Base-by-base conservation (phyloP, 64 coral and sea anemone species). In the Montipora sp. region DNA sequence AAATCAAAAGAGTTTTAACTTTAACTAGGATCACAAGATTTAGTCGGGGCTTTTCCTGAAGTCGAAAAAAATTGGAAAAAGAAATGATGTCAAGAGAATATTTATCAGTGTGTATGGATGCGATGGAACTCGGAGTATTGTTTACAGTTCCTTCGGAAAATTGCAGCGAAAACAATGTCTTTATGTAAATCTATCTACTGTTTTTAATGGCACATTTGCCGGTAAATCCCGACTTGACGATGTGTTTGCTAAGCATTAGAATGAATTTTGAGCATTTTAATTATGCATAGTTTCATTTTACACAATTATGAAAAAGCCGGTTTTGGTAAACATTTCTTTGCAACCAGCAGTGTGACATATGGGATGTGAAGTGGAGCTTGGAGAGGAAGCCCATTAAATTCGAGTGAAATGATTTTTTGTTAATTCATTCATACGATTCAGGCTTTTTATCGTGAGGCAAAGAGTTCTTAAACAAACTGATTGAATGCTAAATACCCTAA, bases 141-240 rank as follows among this genome's bases (percentile, higher is more conserved):
- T 96, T 96, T 88, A 94, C 95, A 94, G 91, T 96, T 76, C 88
- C 47, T 58, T 63, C 90, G 78, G 80, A 78, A 87, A 96, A 80
- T 22, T 4, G 19, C 45, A 48, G 19, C 3, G 49, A 72, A 85
- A 85, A 70, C 61, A 85, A 85, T 47, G 61, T 49, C 18, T 85
- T 85, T 72, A 85, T 85, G 82, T 85, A 21, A 85, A 85, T 85
- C 13, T 3, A 66, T 8, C 68, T 7, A 3, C 2, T 20, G 61
- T 27, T 83, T 85, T 85, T 85, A 71, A 85, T 85, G 82, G 82
- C 8, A 48, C 82, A 70, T 85, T 85, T 85, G n/a, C 61, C 47
- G 47, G n/a, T 72, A 70, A 71, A 47, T 47, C 45, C 8, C 47
- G 82, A 85, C 70, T 85, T 85, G 66, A 50, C 82, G 71, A 51